Conservation (phyloP, 53 echinoderm and acorn worm genomes). For the Stichopus horrens region DNA sequence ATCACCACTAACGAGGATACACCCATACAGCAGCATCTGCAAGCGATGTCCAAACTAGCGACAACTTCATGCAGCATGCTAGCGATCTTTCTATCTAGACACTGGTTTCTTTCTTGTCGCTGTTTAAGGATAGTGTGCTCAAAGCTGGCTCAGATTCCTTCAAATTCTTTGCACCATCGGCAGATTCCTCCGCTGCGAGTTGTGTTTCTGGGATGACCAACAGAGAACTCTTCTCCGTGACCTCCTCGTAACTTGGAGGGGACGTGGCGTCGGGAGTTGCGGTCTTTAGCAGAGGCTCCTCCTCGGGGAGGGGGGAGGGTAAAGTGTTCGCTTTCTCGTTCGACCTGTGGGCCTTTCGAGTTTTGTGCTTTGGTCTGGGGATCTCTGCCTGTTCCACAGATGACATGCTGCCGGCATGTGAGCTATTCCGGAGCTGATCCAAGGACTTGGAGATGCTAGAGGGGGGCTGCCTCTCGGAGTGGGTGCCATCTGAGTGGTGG, state of each 20-base stretch:
- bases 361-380: constrained; percentile 14
- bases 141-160: constrained; percentile 4
- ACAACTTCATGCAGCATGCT: no score
- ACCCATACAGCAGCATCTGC: no score
- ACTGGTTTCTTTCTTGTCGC: constrained; percentile 43
- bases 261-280: not conserved
- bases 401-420: constrained; percentile 38
- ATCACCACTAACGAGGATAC: no score
- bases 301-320: constrained; percentile 24
- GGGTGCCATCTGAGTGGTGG: constrained; percentile 16
- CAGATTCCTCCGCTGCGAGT: not conserved
- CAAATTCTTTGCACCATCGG: not conserved
- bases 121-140: constrained; percentile 14
- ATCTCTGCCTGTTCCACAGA: constrained; percentile 35
- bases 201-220: not conserved
- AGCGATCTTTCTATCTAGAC: not conserved
- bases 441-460: constrained; percentile 38
- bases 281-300: not conserved
- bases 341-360: not conserved
- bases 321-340: not conserved
- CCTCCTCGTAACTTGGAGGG: constrained; percentile 40
- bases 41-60: no score
- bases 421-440: constrained; percentile 13
- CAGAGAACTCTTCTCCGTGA: constrained; percentile 15
- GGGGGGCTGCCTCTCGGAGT: constrained; percentile 5